Conservation (phyloP, 2,797 vertebrate genomes). For the Emydoidea blandingii region DNA sequence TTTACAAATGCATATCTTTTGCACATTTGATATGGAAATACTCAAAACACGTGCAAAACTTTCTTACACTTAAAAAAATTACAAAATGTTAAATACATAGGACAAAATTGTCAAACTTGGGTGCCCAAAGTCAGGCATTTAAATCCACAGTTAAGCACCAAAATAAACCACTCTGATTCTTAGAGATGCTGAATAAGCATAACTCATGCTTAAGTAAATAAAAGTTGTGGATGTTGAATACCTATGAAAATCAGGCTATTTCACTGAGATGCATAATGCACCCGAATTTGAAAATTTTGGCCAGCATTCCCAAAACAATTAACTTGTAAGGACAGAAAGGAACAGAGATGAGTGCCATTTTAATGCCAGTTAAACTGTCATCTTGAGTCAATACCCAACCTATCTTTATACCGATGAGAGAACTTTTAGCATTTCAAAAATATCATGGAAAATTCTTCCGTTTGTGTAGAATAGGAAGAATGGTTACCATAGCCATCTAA, state of each 20-base stretch:
- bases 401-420: constrained; percentile 1
- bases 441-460: neutral
- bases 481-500: constrained; percentile 12
- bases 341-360: neutral
- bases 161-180: neutral
- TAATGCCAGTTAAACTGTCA: neutral
- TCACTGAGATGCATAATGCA: neutral
- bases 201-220: neutral
- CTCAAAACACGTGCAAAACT: neutral
- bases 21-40: constrained; percentile 35
- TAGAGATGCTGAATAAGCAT: neutral
- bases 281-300: constrained; percentile 47
- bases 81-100: neutral
- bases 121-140: neutral
- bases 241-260: neutral
- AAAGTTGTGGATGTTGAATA: neutral
- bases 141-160: neutral
- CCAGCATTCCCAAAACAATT: neutral
- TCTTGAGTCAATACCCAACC: neutral
- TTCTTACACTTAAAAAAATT: neutral
- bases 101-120: constrained; percentile 35
- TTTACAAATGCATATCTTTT: constrained; percentile 68
- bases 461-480: constrained; percentile 8
- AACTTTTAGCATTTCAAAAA: neutral
- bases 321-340: neutral